Base-by-base conservation (phyloP, 2,113 vertebrate genomes). In the Halichoerus grypus region DNA sequence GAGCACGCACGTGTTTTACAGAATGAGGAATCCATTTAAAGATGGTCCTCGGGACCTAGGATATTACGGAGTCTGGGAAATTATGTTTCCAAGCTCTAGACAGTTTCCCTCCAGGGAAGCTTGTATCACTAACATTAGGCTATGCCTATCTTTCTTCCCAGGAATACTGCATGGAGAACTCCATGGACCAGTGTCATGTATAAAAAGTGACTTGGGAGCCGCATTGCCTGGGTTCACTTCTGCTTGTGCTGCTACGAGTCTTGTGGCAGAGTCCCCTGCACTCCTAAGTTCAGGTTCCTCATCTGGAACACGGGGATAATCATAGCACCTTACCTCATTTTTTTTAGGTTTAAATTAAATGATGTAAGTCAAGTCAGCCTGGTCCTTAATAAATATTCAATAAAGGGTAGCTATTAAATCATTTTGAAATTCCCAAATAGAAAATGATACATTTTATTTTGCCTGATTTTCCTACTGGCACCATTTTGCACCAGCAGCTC, bases 361-460 rank as follows among this genome's bases (percentile, higher is more conserved):
- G 16, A 63, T 51, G 2, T 18, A 95, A 77, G 18, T 77, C 82
- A 88, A 91, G 42, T 69, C 24, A 86, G 36, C 7, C 51, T 93
- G 36, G 51, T 12, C 9, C 69, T 86, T 74, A 94, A 77, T 57
- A 94, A 77, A 42, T 28, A 94, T 69, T 88, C 51, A 69, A 42
- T 71, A 92, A 63, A 53, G 74, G 10, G 61, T 90, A 92, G 67
- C 14, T 94, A 57, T 77, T 36, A 71, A 21, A 46, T 74, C 31
- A 88, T 67, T 65, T 51, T 42, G 24, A 31, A 71, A 33, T 59
- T 92, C 95, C 59, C 24, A 13, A 55, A 53, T 77, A 72, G n/a
- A 80, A 91, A 88, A 74, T 21, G 46, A 46, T 31, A 80, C 28
- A 33, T 71, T 79, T 95, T 94, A 84, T 61, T 95, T 93, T 81